Percentiles rank a stretch among this genome's conserved stretches.
phyloP scores from a whole-genome alignment of 2,113 vertebrate genomes.

The Corynorhinus townsendii region DNA sequence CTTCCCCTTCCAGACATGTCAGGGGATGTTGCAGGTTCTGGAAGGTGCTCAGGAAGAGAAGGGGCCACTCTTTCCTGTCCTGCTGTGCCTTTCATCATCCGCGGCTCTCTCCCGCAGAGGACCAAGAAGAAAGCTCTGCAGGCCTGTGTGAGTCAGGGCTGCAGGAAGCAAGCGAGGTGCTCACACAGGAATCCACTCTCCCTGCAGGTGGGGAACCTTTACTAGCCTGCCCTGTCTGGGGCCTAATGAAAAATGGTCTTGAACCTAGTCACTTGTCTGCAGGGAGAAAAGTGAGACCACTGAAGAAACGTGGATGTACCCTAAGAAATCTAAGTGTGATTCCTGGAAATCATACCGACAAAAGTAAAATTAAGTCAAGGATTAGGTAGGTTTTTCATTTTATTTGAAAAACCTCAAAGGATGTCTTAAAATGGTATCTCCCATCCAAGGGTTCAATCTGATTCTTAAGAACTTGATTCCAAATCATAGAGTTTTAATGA shows the following conservation, averaged over 20 bases:
- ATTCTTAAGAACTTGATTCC: conserved; percentile 14
- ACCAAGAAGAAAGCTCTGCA: not conserved
- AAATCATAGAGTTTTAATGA: not conserved
- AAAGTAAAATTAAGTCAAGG: conserved; percentile 40
- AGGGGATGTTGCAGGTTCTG: not conserved
- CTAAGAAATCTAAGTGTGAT: not conserved
- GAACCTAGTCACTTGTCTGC: not conserved
- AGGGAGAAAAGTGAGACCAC: not conserved
- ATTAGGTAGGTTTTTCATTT: not conserved
- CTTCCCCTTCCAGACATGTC: not conserved
- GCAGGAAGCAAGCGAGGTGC: not conserved
- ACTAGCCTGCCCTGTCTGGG: not conserved
- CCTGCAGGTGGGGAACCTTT: not conserved
- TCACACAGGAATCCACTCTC: not conserved
- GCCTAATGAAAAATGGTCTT: not conserved
- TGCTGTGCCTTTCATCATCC: not conserved
- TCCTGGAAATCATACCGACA: conserved; percentile 20
- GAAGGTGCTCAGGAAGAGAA: not conserved
- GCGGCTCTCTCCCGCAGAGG: not conserved
- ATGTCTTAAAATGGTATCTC: conserved; percentile 36
- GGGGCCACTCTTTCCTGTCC: not conserved
- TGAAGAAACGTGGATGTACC: not conserved
- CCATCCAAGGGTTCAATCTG: not conserved
- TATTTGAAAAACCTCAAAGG: conserved; percentile 36
- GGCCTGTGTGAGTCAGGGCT: not conserved